Evolutionary conservation across 2,113 vertebrate species (phyloP), one percentile per base, ranked within the genome.

Genomic region (Cinclus mexicanus): DNA sequence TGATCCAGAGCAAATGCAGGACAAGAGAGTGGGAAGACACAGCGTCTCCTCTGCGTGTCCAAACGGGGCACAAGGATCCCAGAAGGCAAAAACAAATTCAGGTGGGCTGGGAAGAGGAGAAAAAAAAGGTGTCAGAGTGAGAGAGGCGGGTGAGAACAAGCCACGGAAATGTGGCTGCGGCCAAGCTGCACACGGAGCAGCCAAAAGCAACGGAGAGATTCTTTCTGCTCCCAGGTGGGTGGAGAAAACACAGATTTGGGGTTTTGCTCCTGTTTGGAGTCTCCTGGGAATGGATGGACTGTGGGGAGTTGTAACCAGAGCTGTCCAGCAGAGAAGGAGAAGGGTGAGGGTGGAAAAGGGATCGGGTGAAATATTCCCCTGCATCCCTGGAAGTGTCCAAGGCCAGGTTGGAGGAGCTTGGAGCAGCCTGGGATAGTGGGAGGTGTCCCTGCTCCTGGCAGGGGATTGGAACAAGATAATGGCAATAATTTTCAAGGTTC

Each of bases 11-110:
- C 39, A 42, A 86, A 67, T 16, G 42, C 52, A 89, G 21, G 83
- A 78, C 87, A 63, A 94, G 69, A 80, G 76, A 94, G 81, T 33
- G 69, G 87, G 87, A 95, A 96, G 72, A 81, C 89, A 59, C 87
- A 84, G 87, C 24, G 52, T 9, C 96, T 83, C 23, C 60, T 31
- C 44, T 8, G 35, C 3, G 0, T 25, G 25, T 49, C 70, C 68
- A 81, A 91, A 52, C 47, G 59, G n/a, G 56, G 12, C 33, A 67
- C 33, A 67, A 60, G 68, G 63, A 87, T 67, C 78, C 90, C 93
- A 87, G 74, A n/a, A 47, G 83, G 57, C 84, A 23, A 60, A 93
- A 96, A 46, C 64, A 83, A 42, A 67, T 47, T 84, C 77, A 89
- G 91, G 93, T 96, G 89, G 93, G 72, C 39, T 22, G 91, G 83